These are phyloP conservation scores for Eupithecia tripunctaria DNA, from an alignment of 2,888 invertebrate species.

Conservation along the genomic window DNA sequence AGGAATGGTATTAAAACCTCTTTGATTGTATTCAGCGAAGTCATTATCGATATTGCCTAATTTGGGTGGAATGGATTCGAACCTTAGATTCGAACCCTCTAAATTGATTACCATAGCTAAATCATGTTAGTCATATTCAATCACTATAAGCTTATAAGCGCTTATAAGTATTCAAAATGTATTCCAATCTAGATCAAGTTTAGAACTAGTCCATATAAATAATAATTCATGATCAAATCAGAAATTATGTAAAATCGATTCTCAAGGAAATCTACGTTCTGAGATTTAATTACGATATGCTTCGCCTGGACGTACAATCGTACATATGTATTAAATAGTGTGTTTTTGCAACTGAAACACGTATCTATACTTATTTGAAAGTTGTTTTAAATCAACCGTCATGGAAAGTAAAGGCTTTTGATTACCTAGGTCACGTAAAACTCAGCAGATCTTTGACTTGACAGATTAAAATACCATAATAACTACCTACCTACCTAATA, in stretches of 20 bases:
- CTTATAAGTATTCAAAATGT: not conserved
- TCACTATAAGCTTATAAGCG: too few species aligned
- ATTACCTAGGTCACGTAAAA: not conserved
- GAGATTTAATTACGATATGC: constrained; percentile 38
- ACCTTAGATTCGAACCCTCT: not conserved
- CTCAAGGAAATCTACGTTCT: constrained; percentile 45
- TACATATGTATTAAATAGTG: constrained; percentile 27
- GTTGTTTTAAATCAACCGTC: constrained; percentile 16
- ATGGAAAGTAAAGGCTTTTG: constrained; percentile 13
- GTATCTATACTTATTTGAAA: constrained; percentile 19
- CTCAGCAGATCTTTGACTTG: not conserved
- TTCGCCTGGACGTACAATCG: constrained; percentile 38
- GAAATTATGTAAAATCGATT: constrained; percentile 37
- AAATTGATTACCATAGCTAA: not conserved
- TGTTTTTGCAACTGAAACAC: constrained; percentile 26
- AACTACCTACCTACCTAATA: not conserved
- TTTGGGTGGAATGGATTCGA: not conserved
- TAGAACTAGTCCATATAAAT: constrained; percentile 28
- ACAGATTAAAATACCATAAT: not conserved
- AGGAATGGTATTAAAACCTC: too few species aligned
- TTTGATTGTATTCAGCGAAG: not conserved
- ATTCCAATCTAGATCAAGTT: not conserved
- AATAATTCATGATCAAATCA: constrained; percentile 40
- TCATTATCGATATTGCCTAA: not conserved
- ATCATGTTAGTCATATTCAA: too few species aligned